Conservation (phyloP, 2,797 vertebrate species). For the Leucoraja ocellata region DNA sequence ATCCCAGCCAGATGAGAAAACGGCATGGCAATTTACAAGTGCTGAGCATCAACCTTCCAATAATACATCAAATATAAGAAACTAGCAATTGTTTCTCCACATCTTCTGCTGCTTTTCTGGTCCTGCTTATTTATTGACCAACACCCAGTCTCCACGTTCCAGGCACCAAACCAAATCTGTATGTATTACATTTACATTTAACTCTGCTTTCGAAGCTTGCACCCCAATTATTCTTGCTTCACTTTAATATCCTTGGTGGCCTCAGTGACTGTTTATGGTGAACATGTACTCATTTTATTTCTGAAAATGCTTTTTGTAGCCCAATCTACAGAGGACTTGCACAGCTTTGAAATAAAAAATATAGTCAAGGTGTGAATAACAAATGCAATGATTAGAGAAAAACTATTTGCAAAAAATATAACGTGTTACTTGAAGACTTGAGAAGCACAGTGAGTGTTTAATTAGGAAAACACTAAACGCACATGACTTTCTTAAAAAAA, state of each 20-base stretch:
- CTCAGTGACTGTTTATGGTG: background rate
- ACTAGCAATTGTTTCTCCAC: background rate
- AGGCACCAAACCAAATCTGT: slow-evolving; percentile 11
- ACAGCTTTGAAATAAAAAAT: background rate
- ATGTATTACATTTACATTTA: background rate
- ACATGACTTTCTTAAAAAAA: background rate
- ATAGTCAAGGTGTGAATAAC: background rate
- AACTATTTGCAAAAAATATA: slow-evolving; percentile 1
- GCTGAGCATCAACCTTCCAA: background rate
- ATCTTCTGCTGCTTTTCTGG: background rate
- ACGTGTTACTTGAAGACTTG: background rate
- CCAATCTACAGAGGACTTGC: background rate
- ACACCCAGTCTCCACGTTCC: background rate
- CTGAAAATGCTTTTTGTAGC: background rate
- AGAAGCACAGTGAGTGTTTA: background rate
- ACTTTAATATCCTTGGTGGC: background rate
- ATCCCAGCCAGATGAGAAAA: background rate
- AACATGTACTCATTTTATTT: background rate
- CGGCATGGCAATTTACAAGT: background rate
- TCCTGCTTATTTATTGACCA: background rate
- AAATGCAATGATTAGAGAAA: slow-evolving; percentile 7
- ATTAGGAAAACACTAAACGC: background rate
- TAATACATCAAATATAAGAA: background rate
- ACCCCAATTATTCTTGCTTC: background rate
- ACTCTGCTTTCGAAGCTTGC: background rate